A percentile compares a stretch with the other conserved stretches of the same genome.
These are phyloP conservation scores for Agelas oroides DNA, from an alignment of 37 sponge, comb jelly and placozoan genomes.

Conservation along the genomic window DNA sequence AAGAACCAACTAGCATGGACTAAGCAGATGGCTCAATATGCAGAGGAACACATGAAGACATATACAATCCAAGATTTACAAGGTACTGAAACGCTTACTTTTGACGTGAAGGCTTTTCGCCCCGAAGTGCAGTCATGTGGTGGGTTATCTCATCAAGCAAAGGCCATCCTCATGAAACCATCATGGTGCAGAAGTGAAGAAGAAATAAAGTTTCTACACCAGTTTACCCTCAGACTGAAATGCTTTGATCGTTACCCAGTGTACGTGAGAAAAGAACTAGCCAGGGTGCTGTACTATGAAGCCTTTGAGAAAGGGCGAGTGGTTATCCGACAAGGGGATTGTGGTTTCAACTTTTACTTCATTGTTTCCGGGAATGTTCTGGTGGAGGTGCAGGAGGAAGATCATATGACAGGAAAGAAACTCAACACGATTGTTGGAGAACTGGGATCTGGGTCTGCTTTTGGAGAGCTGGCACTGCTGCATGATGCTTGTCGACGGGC, in stretches of 20 bases:
- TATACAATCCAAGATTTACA: constrained; percentile 3
- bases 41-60: constrained; percentile 47
- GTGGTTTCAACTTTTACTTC: constrained; percentile 81
- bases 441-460: constrained; percentile 72
- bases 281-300: constrained; percentile 71
- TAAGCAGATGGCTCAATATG: constrained; percentile 28
- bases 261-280: constrained; percentile 69
- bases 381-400: constrained; percentile 70
- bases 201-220: constrained; percentile 52
- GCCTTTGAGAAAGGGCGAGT: constrained; percentile 73
- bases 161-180: constrained; percentile 63
- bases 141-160: constrained; percentile 52
- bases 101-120: constrained; percentile 55
- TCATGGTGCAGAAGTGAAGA: constrained; percentile 49
- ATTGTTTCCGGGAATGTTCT: constrained; percentile 77
- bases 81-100: constrained; percentile 30
- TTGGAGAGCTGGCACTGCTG: constrained; percentile 89
- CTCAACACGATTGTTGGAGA: constrained; percentile 66
- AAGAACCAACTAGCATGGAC: constrained; percentile 56
- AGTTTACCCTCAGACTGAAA: constrained; percentile 46
- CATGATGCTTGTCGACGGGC: constrained; percentile 56
- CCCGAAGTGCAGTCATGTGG: constrained; percentile 43
- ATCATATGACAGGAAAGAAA: constrained; percentile 8
- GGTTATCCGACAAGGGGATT: constrained; percentile 79
- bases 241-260: constrained; percentile 77